Evolutionary conservation across 2,113 vertebrate genomes (phyloP), one percentile per base, ranked within the genome.

Genomic region (Equus przewalskii): DNA sequence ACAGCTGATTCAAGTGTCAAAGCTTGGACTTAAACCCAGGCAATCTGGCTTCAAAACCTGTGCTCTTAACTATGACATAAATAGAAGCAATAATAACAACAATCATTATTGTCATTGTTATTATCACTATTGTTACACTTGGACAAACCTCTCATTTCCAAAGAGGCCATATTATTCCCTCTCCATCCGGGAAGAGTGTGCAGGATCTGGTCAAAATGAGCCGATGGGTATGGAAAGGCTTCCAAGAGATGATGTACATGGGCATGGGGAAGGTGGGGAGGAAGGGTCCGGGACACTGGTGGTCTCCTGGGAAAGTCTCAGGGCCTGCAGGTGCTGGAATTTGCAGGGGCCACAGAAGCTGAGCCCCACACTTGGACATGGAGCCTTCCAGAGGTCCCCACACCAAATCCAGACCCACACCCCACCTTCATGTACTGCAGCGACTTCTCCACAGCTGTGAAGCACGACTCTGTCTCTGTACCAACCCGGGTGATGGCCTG

Each of bases 401-500:
- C 58, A 19, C 7, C 51, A 64, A 62, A n/a, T 33, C 46, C 9
- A 12, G 84, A 14, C 24, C 30, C 5, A 14, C 3, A 1, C 15
- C 93, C 62, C 75, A 98, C 99, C 97, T 44, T 97, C 83, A 98
- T 98, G 95, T 99, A 99, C 87, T 99, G 99, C 75, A 97, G 98
- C 8, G 99, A 95, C 67, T 98, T 98, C 93, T 99, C 99, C 18
- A 95, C 98, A 0, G 98, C 99, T n/a, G 97, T 99, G 96, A 99
- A 99, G 97, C 98, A 98, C 0, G 98, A 99, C 89, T 99, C 99
- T 33, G 98, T 76, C 92, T 99, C 99, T 0, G 97, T 99, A 6
- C 97, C 75, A 14, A 97, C 30, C 33, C 97, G 98, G 58, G 98
- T 96, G 2, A 97, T 85, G 3, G 97, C 98, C 97, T 99, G 99